Base-by-base conservation (phyloP, 2,113 vertebrate species). In the Trichomycterus rosablanca region DNA sequence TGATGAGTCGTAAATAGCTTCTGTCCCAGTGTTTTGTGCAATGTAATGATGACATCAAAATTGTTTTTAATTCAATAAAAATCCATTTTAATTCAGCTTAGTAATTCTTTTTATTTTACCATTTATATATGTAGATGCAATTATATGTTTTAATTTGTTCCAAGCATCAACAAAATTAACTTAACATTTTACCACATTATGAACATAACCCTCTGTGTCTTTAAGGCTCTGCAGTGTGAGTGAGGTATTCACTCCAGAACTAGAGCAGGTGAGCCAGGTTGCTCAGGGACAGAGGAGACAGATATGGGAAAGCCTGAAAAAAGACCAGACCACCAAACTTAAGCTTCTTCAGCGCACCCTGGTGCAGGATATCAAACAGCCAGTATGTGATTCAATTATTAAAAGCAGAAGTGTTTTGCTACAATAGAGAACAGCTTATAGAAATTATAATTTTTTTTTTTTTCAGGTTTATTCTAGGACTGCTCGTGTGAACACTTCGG, bases 301-400 rank as follows among this genome's bases (percentile, higher is more conserved):
- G 74, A 93, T 90, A 67, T 99, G 95, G 96, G 91, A 94, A 79
- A 91, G 81, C 59, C 81, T 99, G 10, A 89, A 89, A 42, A 93
- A 91, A 64, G 91, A 95, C 68, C 91, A 97, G 55, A 88, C 57
- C 75, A 88, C 89, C 24, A 99, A 97, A 76, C 85, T 94, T 57
- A 89, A 76, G 64, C 80, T 97, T 1, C 87, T 97, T 0, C 89
- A 92, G 67, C 88, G 83, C 72, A 79, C 88, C 20, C 71, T 95
- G 77, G 91, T 95, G 55, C 91, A 93, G 71, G 91, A 94, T 15
- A 87, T 90, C 64, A 88, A 90, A 1, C 89, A 91, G 11, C 79
- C 83, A 81, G 96, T 98, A 92, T 12, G 76, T 68, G n/a, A 32
- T 24, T 1, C 48, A 74, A 30, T 30, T 30, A 7, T 39, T 23